Conservation (phyloP, 2,113 vertebrate genomes). For the Taurulus bubalis region DNA sequence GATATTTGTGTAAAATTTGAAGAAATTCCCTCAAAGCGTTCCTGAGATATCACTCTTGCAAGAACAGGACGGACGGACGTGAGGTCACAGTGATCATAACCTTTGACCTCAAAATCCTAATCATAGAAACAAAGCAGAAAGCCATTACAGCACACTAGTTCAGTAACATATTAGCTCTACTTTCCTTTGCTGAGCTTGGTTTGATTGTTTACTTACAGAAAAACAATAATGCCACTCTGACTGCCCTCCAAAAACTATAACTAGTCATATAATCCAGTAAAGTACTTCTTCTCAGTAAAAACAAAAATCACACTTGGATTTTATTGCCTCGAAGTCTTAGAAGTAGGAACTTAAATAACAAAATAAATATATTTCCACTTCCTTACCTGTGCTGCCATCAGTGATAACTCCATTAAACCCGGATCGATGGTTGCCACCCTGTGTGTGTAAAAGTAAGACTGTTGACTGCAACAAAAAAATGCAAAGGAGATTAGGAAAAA, state of each 20-base stretch:
- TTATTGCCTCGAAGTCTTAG: background rate
- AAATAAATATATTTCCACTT: background rate
- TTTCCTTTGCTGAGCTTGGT: background rate
- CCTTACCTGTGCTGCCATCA: constrained; percentile 76
- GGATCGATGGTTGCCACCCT: constrained; percentile 43
- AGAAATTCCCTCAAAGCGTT: background rate
- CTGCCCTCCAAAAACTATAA: background rate
- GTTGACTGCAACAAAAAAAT: background rate
- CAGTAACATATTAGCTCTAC: background rate
- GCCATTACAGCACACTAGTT: background rate
- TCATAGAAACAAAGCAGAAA: background rate
- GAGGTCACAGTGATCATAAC: background rate
- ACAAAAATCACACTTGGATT: background rate
- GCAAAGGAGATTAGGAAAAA: background rate
- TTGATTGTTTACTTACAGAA: background rate
- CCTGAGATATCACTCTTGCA: background rate
- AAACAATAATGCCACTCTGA: background rate
- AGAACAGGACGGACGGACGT: background rate
- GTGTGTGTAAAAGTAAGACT: background rate
- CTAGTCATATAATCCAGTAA: background rate
- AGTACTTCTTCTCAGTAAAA: background rate
- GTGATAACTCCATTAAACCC: constrained; percentile 72
- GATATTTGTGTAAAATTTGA: too few species aligned
- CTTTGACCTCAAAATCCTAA: background rate
- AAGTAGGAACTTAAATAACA: background rate